Evolutionary conservation across 2,888 invertebrate species (phyloP), one percentile per base, ranked within the genome.

Genomic region (Aphelenchoides bicaudatus): DNA sequence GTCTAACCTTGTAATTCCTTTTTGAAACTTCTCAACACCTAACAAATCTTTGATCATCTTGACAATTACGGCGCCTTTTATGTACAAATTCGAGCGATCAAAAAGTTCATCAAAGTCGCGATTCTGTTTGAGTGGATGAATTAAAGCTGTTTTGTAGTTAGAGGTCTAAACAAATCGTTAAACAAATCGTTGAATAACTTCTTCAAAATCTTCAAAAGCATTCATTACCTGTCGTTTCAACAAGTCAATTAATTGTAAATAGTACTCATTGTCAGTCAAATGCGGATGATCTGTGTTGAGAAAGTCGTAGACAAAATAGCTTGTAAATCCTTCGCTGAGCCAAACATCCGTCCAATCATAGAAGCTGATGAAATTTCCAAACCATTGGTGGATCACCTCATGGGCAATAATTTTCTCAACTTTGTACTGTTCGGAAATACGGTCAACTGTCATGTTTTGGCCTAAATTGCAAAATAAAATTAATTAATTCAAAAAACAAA

Each of bases 41-140:
- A 76, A 65, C 25, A 76, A 60, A 56, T 77, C 72, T 39, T 69
- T 59, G 8, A 77, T 66, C 72, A 76, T 72, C 49, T 68, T 60
- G 8, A 76, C 74, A 10, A 77, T 52, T 5, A 76, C 76, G 34
- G 73, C 69, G 29, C 76, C 76, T 51, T 77, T 76, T 13, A 72
- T 70, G 56, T 76, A 78, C 39, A 70, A 60, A 34, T 81, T 84
- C 82, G 70, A 63, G 5, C 68, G 65, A 49, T 78, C 71, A 55
- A 78, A 78, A 79, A 90, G 87, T 63, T 88, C 86, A 82, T 98
- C 68, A 94, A 86, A 16, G 91, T 59, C 47, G 29, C 51, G 47
- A 28, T 53, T 46, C 31, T 31, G 46, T 27, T 58, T 28, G n/a
- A 66, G 46, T 8, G 48, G 34, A 16, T 38, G 30, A 1, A 73